Conservation (phyloP, 1,140 invertebrate genomes). For the Anastrepha obliqua region DNA sequence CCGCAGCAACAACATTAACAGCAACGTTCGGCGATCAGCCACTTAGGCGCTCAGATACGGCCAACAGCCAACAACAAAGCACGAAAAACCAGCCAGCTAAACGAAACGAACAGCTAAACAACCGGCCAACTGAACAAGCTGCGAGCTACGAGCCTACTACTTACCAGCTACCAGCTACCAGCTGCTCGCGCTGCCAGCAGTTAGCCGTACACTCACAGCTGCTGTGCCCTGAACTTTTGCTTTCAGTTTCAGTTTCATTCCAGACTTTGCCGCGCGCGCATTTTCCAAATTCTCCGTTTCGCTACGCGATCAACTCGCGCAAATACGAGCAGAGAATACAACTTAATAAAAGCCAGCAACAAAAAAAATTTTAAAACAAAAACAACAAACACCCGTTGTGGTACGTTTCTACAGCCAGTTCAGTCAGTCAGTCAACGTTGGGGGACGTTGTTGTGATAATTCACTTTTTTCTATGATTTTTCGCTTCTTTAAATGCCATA, state of each 20-base stretch:
- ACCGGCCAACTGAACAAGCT: neutral
- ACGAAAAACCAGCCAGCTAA: neutral
- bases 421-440: neutral
- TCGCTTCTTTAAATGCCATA: constrained; percentile 1
- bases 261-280: constrained; percentile 40
- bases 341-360: neutral
- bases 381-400: constrained; percentile 17
- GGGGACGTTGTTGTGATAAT: constrained; percentile 7
- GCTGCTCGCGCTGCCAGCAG: constrained; percentile 8
- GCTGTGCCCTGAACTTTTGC: constrained; percentile 44
- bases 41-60: constrained; percentile 13
- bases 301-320: neutral
- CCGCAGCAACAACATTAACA: neutral
- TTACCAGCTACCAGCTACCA: neutral
- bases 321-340: neutral
- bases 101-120: neutral
- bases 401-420: constrained; percentile 2
- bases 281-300: constrained; percentile 31
- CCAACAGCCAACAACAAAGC: neutral
- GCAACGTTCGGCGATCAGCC: neutral
- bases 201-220: constrained; percentile 1
- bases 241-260: constrained; percentile 54
- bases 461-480: neutral
- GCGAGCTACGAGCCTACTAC: neutral
- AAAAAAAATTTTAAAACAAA: neutral